phyloP scores from a whole-genome alignment of 2,888 invertebrate species.

The Nomada ruficornis region DNA sequence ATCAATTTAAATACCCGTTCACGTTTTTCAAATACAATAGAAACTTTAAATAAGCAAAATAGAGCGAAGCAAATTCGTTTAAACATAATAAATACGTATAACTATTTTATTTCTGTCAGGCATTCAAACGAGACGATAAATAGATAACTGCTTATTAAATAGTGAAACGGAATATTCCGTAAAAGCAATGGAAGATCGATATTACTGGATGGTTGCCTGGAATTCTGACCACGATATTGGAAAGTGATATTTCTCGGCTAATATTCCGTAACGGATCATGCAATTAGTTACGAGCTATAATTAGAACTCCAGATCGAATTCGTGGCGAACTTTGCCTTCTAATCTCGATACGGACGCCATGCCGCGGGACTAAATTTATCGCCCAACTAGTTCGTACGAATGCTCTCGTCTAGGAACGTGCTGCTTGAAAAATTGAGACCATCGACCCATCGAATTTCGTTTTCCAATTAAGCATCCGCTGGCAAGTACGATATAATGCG shows the following conservation, averaged over 20 bases:
- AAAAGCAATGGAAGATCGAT: not conserved
- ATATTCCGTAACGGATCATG: slow-evolving; percentile 41
- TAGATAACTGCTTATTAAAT: not conserved
- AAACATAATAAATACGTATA: no score
- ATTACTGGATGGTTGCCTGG: not conserved
- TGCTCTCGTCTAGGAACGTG: no score
- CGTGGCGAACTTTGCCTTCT: slow-evolving; percentile 40
- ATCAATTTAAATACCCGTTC: no score
- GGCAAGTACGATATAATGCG: no score
- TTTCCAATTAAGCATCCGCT: not conserved
- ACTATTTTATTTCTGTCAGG: no score
- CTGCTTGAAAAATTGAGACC: not conserved
- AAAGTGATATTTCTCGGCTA: slow-evolving; percentile 15
- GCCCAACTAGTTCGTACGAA: not conserved
- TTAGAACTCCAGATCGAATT: slow-evolving; percentile 31
- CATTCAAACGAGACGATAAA: no score
- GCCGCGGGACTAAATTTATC: slow-evolving; percentile 30
- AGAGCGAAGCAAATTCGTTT: no score
- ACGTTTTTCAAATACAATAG: no score
- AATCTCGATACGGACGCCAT: slow-evolving; percentile 35
- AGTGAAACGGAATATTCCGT: not conserved
- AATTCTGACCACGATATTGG: slow-evolving; percentile 35
- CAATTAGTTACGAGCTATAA: slow-evolving; percentile 41
- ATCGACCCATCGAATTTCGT: not conserved
- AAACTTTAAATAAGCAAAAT: no score